phyloP scores from a whole-genome alignment of 2,797 vertebrate genomes.

The Leptoclinus maculatus region DNA sequence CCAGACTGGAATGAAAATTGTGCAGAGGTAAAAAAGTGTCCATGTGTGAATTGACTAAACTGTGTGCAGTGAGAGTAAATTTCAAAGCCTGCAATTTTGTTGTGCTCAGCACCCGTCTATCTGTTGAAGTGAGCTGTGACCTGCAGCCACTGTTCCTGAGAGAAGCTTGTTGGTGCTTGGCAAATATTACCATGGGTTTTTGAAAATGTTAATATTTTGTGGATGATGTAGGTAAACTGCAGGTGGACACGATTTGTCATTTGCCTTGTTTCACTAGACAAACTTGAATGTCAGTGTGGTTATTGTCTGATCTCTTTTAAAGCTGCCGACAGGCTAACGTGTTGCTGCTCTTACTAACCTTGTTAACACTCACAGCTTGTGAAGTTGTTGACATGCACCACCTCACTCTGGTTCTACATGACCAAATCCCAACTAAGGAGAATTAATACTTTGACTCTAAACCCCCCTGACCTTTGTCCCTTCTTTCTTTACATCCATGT shows the following conservation, averaged over 20 bases:
- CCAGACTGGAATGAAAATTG: background rate
- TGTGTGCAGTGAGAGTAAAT: background rate
- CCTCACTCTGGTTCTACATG: slow-evolving; percentile 17
- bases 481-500: background rate
- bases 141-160: background rate
- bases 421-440: slow-evolving; percentile 14
- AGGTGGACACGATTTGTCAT: background rate
- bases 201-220: slow-evolving; percentile 1
- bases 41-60: background rate
- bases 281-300: background rate
- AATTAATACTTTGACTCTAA: slow-evolving; percentile 24
- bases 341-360: background rate
- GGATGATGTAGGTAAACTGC: background rate
- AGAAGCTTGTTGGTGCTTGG: background rate
- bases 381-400: slow-evolving; percentile 22
- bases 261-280: background rate
- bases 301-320: background rate
- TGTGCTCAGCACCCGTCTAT: background rate
- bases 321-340: background rate
- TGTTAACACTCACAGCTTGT: slow-evolving; percentile 19
- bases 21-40: background rate
- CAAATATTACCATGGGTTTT: slow-evolving; percentile 2
- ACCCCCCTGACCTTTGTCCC: background rate
- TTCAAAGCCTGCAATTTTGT: background rate
- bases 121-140: slow-evolving; percentile 1